Conservation (phyloP, 2,888 invertebrate genomes). For the Thysanoteuthis rhombus region DNA sequence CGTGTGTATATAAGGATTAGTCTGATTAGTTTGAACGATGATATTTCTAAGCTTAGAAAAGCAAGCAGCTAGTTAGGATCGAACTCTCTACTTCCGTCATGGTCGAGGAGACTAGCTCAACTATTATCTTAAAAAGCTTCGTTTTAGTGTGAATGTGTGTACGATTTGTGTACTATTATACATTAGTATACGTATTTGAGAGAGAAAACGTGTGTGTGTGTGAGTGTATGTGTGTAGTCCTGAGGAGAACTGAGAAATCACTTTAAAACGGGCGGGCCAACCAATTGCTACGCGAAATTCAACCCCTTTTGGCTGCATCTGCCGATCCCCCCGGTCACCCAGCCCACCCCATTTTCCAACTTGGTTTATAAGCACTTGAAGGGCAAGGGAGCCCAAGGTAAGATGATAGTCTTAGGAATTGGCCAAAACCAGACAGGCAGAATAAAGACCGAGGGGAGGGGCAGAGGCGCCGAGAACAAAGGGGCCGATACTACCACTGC, state of each 20-base stretch:
- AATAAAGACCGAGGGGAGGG: background rate
- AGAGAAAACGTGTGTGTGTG: too few relatives aligned
- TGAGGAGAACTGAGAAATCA: background rate
- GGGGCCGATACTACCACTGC: background rate
- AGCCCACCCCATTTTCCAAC: background rate
- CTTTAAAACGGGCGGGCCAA: background rate
- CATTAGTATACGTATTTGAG: too few relatives aligned
- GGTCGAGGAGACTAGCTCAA: too few relatives aligned
- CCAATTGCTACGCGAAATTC: background rate
- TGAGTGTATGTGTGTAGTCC: too few relatives aligned
- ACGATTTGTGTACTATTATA: too few relatives aligned
- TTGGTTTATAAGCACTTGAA: background rate
- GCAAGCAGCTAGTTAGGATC: too few relatives aligned
- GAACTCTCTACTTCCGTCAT: too few relatives aligned
- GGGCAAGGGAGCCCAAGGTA: background rate
- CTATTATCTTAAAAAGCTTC: too few relatives aligned
- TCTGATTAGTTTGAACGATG: too few relatives aligned
- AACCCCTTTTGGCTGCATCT: background rate
- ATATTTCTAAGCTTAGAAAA: too few relatives aligned
- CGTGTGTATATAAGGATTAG: too few relatives aligned
- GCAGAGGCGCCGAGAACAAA: background rate
- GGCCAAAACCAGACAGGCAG: background rate
- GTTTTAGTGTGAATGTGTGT: too few relatives aligned
- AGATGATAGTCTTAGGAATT: background rate
- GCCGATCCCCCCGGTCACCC: background rate